These are phyloP conservation scores for Helleia helle DNA, from an alignment of 2,888 invertebrate genomes.

Conservation along the genomic window DNA sequence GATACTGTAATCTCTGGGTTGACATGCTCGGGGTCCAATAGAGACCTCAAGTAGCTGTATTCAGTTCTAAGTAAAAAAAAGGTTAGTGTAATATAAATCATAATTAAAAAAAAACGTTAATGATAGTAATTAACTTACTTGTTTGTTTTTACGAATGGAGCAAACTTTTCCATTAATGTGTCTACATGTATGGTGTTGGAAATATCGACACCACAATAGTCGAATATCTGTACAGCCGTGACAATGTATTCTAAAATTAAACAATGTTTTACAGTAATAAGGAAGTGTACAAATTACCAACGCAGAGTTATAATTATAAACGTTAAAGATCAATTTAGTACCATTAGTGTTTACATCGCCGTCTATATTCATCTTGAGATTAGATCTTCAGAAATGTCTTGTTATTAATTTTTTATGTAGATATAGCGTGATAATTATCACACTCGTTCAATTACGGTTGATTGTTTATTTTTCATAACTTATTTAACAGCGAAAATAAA, in stretches of 20 bases:
- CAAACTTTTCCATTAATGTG: slow-evolving; percentile 58
- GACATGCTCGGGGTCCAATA: slow-evolving; percentile 51
- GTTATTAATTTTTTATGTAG: neutral
- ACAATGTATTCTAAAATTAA: slow-evolving; percentile 53
- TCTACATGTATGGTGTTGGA: slow-evolving; percentile 47
- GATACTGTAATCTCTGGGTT: slow-evolving; percentile 55
- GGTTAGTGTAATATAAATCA: too few relatives aligned
- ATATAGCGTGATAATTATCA: slow-evolving; percentile 27
- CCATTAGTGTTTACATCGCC: slow-evolving; percentile 47
- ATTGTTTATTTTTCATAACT: slow-evolving; percentile 44
- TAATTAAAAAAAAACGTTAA: too few relatives aligned
- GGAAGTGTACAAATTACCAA: slow-evolving; percentile 35
- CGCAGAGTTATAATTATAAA: slow-evolving; percentile 44
- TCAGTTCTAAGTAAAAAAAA: slow-evolving; percentile 41
- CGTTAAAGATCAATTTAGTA: slow-evolving; percentile 29
- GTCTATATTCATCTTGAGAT: slow-evolving; percentile 44
- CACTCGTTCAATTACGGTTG: slow-evolving; percentile 32
- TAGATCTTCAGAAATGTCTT: slow-evolving; percentile 14
- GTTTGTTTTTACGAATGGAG: slow-evolving; percentile 57
- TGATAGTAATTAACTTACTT: slow-evolving; percentile 56
- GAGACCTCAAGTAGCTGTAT: slow-evolving; percentile 44
- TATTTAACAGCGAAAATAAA: slow-evolving; percentile 32
- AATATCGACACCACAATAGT: slow-evolving; percentile 52
- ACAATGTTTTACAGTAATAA: slow-evolving; percentile 33
- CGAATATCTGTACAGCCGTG: slow-evolving; percentile 61